A percentile compares a stretch with the other conserved stretches of the same genome.
Evolutionary conservation across 2,113 vertebrate species (phyloP).

Genomic region (Nanorana parkeri): DNA sequence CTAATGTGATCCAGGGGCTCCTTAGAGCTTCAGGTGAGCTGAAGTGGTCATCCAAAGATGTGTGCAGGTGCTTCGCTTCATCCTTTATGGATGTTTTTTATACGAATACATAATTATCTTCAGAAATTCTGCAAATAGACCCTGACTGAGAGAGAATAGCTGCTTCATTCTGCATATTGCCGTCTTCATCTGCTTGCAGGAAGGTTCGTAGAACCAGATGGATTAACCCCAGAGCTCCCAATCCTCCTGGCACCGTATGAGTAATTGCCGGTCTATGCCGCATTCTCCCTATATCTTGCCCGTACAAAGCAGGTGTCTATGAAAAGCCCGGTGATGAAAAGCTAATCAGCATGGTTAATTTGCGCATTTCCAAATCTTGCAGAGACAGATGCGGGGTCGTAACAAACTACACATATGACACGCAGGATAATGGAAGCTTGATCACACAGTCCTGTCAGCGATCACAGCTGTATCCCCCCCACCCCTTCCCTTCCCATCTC

Average conservation of each 20-base stretch:
- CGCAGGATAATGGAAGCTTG: conserved; percentile 9
- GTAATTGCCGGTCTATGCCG: not conserved
- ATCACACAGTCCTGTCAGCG: not conserved
- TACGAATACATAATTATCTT: not conserved
- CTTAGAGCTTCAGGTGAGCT: too few relatives aligned
- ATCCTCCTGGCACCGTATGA: not conserved
- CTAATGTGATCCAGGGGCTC: too few relatives aligned
- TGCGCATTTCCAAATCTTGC: conserved; percentile 5
- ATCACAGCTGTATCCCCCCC: too few relatives aligned
- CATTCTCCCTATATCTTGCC: not conserved
- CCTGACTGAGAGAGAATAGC: conserved; percentile 5
- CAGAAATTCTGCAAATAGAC: not conserved
- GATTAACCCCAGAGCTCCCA: conserved; percentile 2
- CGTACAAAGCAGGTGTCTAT: conserved; percentile 40
- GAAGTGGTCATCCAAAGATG: too few relatives aligned
- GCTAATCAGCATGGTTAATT: conserved; percentile 42
- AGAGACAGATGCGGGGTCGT: conserved; percentile 12
- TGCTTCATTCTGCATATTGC: conserved; percentile 14
- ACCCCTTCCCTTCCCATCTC: too few relatives aligned
- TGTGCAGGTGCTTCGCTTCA: not conserved
- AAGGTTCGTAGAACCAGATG: not conserved
- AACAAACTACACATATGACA: conserved; percentile 16
- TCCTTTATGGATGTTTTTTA: too few relatives aligned
- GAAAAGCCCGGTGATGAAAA: conserved; percentile 44
- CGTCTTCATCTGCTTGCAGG: not conserved